Evolutionary conservation across 2,113 vertebrate genomes (phyloP).

Genomic region (Siniperca chuatsi): DNA sequence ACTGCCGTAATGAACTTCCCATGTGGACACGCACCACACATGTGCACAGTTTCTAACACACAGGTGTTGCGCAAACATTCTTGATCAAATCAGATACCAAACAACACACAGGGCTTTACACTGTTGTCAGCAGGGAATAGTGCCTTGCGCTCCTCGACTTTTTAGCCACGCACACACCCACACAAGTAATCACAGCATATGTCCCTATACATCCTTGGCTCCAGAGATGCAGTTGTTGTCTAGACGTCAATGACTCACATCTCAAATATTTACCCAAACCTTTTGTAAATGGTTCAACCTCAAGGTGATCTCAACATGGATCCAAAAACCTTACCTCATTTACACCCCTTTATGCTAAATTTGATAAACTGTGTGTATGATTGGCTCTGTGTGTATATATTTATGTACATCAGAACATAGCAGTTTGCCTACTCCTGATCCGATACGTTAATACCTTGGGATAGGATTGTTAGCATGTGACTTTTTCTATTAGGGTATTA

Average conservation of each 20-base stretch:
- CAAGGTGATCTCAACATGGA: conserved; percentile 52
- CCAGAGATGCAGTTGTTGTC: conserved; percentile 43
- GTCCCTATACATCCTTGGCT: conserved; percentile 28
- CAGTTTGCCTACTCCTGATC: conserved; percentile 70
- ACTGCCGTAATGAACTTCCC: conserved; percentile 52
- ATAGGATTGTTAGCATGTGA: conserved; percentile 75
- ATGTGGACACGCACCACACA: conserved; percentile 19
- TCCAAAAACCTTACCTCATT: conserved; percentile 76
- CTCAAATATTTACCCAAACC: conserved; percentile 45
- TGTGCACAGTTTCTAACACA: conserved; percentile 28
- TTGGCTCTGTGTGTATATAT: conserved; percentile 67
- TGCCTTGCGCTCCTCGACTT: conserved; percentile 65
- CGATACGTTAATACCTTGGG: conserved; percentile 73
- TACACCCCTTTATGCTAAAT: conserved; percentile 68
- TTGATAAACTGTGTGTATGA: conserved; percentile 67
- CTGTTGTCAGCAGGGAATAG: conserved; percentile 63
- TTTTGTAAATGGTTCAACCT: conserved; percentile 58
- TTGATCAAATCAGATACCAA: conserved; percentile 56
- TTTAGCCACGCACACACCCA: conserved; percentile 51
- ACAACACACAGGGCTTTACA: conserved; percentile 50
- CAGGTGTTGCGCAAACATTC: conserved; percentile 39
- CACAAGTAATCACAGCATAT: conserved; percentile 31
- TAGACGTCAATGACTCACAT: conserved; percentile 42
- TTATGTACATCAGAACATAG: conserved; percentile 79
- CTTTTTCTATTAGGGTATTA: conserved; percentile 69